Percentiles rank a stretch among this genome's conserved stretches.
phyloP scores from a whole-genome alignment of 2,113 vertebrate species.

The Brachirus orientalis region DNA sequence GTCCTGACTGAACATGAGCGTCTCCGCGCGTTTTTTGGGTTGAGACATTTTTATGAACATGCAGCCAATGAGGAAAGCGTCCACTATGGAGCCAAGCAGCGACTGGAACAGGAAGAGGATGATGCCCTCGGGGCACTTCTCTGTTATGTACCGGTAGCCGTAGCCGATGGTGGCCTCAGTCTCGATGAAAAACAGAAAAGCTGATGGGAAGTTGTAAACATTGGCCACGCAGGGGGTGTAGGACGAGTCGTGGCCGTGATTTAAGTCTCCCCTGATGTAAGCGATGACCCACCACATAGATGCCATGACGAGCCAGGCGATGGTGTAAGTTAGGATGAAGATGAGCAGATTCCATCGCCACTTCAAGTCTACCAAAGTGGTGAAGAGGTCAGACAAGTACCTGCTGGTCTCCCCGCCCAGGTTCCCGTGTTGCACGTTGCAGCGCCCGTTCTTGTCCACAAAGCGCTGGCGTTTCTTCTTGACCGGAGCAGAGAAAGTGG shows the following conservation, averaged over 20 bases:
- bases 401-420: constrained; percentile 88
- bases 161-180: constrained; percentile 92
- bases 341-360: constrained; percentile 93
- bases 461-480: constrained; percentile 89
- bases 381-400: constrained; percentile 90
- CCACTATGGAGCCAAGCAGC: constrained; percentile 89
- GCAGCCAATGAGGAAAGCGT: constrained; percentile 91
- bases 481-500: constrained; percentile 77
- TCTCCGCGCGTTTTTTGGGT: constrained; percentile 91
- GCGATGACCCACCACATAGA: constrained; percentile 93
- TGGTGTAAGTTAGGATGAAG: constrained; percentile 89
- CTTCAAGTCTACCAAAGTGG: constrained; percentile 90
- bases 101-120: constrained; percentile 92
- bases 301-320: constrained; percentile 91
- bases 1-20: constrained; percentile 89
- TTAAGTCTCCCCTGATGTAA: constrained; percentile 87
- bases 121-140: constrained; percentile 90
- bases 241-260: constrained; percentile 78
- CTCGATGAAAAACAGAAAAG: constrained; percentile 92
- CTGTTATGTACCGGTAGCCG: constrained; percentile 90
- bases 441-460: constrained; percentile 91
- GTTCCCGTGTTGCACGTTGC: constrained; percentile 91
- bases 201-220: constrained; percentile 91
- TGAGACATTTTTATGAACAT: constrained; percentile 96
- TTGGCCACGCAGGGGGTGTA: constrained; percentile 90